Percentiles rank a stretch among this genome's conserved stretches.
Evolutionary conservation across 2,113 vertebrate species (phyloP).

Genomic region (Tragelaphus buxtoni): DNA sequence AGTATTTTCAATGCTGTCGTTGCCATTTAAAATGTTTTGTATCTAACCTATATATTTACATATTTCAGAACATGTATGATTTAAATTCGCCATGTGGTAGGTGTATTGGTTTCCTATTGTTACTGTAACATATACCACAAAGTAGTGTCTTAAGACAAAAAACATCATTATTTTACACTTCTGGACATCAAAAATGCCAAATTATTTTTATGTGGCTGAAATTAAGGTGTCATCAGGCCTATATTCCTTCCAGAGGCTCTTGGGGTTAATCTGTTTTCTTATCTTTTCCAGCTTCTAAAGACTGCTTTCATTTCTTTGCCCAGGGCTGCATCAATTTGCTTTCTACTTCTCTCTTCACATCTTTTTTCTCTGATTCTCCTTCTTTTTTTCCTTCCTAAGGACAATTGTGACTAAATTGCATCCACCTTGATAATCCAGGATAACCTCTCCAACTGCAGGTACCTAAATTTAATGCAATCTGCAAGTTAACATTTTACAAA

Average conservation of each 20-base stretch:
- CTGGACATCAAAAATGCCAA: neutral
- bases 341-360: neutral
- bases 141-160: neutral
- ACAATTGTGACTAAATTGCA: too few species aligned
- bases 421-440: too few species aligned
- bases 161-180: neutral
- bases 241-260: neutral
- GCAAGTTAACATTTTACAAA: neutral
- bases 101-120: neutral
- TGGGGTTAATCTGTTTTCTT: neutral
- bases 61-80: neutral
- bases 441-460: too few species aligned
- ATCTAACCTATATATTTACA: neutral
- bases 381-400: too few species aligned
- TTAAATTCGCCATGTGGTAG: neutral
- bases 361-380: neutral
- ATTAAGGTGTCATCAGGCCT: neutral
- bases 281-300: neutral
- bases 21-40: neutral
- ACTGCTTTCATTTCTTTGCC: neutral
- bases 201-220: neutral
- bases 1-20: neutral
- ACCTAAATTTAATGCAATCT: neutral
- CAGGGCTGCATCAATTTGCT: neutral
- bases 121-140: neutral